These are phyloP conservation scores for Zonitis immaculata DNA, from an alignment of 2,888 invertebrate genomes.

Conservation along the genomic window DNA sequence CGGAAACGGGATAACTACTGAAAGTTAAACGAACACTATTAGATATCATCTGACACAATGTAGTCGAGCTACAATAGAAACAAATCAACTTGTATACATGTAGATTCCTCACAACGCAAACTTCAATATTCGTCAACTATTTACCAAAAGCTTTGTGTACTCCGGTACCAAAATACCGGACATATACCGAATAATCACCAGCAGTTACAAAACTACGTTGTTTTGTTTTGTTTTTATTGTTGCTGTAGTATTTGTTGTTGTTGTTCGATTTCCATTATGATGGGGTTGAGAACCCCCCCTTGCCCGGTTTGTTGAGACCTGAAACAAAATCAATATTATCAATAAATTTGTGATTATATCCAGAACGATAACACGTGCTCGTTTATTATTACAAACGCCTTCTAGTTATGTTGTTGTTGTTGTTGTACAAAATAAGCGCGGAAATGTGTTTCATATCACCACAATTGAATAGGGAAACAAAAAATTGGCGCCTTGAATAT, in stretches of 20 bases:
- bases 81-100: constrained; percentile 6
- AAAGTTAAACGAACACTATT: constrained; percentile 3
- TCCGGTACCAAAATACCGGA: not conserved
- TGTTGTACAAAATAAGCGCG: constrained; percentile 9
- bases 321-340: constrained; percentile 32
- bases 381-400: constrained; percentile 23
- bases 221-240: not conserved
- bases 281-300: no score
- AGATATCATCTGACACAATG: constrained; percentile 8
- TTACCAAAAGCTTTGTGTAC: not conserved
- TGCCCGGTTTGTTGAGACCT: constrained; percentile 25
- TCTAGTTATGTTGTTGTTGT: no score
- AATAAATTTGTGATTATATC: constrained; percentile 28
- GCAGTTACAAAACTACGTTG: not conserved
- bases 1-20: not conserved
- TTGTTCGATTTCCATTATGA: constrained; percentile 9
- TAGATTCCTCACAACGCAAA: constrained; percentile 1
- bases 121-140: constrained; percentile 5
- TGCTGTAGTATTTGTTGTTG: no score
- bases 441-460: constrained; percentile 2
- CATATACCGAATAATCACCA: constrained; percentile 8
- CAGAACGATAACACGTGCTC: constrained; percentile 23
- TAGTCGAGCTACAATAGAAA: constrained; percentile 1
- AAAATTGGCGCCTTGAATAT: not conserved
- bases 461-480: not conserved